These are phyloP conservation scores for Drosophila yooni DNA, from an alignment of 2,888 invertebrate genomes.

Conservation along the genomic window DNA sequence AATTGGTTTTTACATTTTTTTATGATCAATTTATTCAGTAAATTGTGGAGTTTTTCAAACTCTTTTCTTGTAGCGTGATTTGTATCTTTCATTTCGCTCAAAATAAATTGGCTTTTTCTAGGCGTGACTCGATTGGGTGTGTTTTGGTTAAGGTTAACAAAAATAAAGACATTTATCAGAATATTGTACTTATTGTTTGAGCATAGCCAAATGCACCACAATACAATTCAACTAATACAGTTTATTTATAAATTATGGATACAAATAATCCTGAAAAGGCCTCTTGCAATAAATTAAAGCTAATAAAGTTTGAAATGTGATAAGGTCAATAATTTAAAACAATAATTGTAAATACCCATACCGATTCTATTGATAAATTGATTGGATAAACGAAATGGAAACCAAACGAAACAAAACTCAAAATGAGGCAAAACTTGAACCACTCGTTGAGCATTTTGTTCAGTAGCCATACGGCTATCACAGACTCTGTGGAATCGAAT, in stretches of 20 bases:
- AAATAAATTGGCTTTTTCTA: slow-evolving; percentile 8
- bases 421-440: slow-evolving; percentile 16
- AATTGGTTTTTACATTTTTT: slow-evolving; percentile 41
- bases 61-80: slow-evolving; percentile 17
- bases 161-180: neutral
- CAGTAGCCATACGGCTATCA: slow-evolving; percentile 43
- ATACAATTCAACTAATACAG: slow-evolving; percentile 32
- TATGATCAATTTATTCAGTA: slow-evolving; percentile 24
- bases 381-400: slow-evolving; percentile 30
- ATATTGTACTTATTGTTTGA: neutral
- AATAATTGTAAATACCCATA: neutral
- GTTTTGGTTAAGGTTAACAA: slow-evolving; percentile 36
- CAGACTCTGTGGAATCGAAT: slow-evolving; percentile 30
- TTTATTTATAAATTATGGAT: slow-evolving; percentile 12
- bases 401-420: slow-evolving; percentile 18
- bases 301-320: slow-evolving; percentile 41
- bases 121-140: slow-evolving; percentile 37
- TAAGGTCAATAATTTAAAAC: slow-evolving; percentile 50
- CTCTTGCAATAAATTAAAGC: slow-evolving; percentile 31
- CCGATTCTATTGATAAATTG: slow-evolving; percentile 16
- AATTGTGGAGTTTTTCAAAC: slow-evolving; percentile 17
- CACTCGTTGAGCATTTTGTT: slow-evolving; percentile 21
- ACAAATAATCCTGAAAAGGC: slow-evolving; percentile 21
- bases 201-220: slow-evolving; percentile 11
- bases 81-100: slow-evolving; percentile 13